A percentile compares a stretch with the other conserved stretches of the same genome.
phyloP scores from a whole-genome alignment of 35 echinoderm and acorn worm genomes.

The Holothuria glaberrima region DNA sequence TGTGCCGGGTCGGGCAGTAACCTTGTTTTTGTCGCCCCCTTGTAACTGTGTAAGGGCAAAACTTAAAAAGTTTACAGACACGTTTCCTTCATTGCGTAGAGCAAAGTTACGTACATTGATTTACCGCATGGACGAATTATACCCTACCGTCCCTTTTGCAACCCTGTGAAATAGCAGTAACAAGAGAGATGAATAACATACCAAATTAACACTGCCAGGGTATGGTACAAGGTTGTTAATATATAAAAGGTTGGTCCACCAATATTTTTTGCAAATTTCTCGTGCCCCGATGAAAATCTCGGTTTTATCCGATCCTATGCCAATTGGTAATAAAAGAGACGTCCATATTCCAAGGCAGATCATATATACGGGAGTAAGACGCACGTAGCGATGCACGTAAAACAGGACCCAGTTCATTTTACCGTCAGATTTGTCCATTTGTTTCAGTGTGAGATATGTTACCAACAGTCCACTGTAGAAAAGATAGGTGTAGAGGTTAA shows the following conservation, averaged over 20 bases:
- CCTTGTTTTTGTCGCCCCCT: no score
- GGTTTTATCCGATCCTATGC: neutral
- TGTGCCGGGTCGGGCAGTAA: no score
- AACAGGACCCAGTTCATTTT: slow-evolving; percentile 72
- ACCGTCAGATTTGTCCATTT: slow-evolving; percentile 44
- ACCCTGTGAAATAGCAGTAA: no score
- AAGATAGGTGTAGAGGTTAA: neutral
- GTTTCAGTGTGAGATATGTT: slow-evolving; percentile 65
- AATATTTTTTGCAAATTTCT: slow-evolving; percentile 12
- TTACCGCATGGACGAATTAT: no score
- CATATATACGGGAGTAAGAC: slow-evolving; percentile 67
- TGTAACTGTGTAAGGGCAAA: no score
- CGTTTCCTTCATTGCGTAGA: neutral
- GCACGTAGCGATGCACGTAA: slow-evolving; percentile 65
- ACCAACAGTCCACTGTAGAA: slow-evolving; percentile 62
- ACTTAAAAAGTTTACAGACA: no score
- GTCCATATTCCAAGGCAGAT: slow-evolving; percentile 47
- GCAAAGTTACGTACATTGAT: neutral
- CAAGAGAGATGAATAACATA: neutral
- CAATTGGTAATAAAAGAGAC: slow-evolving; percentile 33
- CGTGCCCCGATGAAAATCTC: neutral
- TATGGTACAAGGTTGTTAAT: slow-evolving; percentile 61
- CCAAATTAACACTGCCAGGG: slow-evolving; percentile 17
- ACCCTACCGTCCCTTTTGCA: no score
- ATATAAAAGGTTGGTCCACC: slow-evolving; percentile 64